Evolutionary conservation across 2,888 invertebrate species (phyloP).

Genomic region (Metallyticus violacea): DNA sequence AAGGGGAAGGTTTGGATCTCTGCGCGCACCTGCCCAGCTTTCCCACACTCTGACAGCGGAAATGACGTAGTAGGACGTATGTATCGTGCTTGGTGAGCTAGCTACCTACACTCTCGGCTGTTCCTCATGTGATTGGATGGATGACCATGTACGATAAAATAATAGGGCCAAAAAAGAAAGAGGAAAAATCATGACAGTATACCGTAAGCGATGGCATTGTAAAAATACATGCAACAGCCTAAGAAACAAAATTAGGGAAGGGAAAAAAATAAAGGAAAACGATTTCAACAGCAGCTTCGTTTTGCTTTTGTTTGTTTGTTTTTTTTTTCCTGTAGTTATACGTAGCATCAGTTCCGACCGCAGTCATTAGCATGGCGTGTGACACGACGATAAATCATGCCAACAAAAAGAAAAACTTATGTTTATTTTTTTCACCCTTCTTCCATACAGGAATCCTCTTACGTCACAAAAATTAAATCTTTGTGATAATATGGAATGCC

Average conservation of each 20-base stretch:
- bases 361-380: background rate
- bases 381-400: background rate
- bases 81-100: background rate
- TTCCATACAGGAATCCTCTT: too few species aligned
- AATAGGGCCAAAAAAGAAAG: background rate
- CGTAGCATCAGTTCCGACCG: background rate
- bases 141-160: background rate
- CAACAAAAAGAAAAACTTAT: too few species aligned
- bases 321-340: background rate
- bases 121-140: background rate
- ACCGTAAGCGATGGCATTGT: background rate
- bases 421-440: too few species aligned
- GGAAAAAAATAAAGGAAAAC: background rate
- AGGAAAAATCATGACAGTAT: background rate
- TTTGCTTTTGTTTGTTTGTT: background rate
- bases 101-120: background rate
- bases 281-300: background rate
- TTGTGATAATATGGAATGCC: too few species aligned
- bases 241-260: background rate
- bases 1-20: background rate
- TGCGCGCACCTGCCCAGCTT: conserved; percentile 3
- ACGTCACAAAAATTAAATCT: too few species aligned
- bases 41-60: conserved; percentile 12
- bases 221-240: background rate
- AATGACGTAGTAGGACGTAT: background rate